Evolutionary conservation across 1,140 invertebrate genomes (phyloP), one percentile per base, ranked within the genome.

Genomic region (Drosophila asahinai): DNA sequence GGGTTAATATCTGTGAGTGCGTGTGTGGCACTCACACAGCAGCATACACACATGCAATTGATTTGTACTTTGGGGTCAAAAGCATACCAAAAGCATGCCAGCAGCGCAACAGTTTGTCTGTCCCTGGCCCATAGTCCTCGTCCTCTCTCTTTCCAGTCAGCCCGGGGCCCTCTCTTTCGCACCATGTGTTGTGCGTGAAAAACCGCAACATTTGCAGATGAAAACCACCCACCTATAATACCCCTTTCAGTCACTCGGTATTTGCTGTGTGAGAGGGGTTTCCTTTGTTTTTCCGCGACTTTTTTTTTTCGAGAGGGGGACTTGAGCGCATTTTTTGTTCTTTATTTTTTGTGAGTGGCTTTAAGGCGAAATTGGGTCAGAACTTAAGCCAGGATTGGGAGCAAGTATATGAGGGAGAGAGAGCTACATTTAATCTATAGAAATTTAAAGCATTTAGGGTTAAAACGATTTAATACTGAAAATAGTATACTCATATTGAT

Each of bases 51-150:
- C 77, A 70, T 81, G 84, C 84, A 89, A 87, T 89, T 89, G 84
- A 89, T 89, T 89, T 90, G 84, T 89, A 90, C 84, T 89, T 87
- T 89, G 84, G 84, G 84, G 84, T 87, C 84, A 89, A 81, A 71
- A 86, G 60, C 52, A 74, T 66, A 67, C 61, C 74, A 55, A 83
- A 83, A 57, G 54, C 75, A 87, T 83, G 81, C 77, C 81, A 83
- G 81, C 81, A 83, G 81, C 80, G 84, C 84, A 80, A 73, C 77
- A 77, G 74, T 77, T 77, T 70, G 74, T 40, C 63, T 65, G 38
- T 43, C 19, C 61, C n/a, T 51, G 17, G 38, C 33, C 19, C 61
- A 27, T 51, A 30, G 36, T 65, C 49, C 59, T 47, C 51, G 36
- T 65, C 49, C 59, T 47, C 51, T 14, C 40, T 22, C 40, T 22